Evolutionary conservation across 2,888 invertebrate species (phyloP), one percentile per base, ranked within the genome.

Genomic region (Brachyptera risi): DNA sequence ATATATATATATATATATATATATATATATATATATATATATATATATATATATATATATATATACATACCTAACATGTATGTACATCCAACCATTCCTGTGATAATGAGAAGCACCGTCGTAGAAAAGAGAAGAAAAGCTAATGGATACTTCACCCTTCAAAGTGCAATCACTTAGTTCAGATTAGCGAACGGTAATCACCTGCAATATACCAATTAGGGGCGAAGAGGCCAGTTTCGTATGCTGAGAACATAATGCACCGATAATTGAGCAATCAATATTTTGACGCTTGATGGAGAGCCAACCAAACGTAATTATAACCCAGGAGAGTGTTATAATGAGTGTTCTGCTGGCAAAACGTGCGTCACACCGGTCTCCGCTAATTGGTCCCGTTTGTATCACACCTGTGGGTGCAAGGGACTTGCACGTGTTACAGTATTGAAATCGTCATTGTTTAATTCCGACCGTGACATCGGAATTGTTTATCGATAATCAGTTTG

Each of bases 191-290:
- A 17, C 37, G 17, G 23, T 54, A 37, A 54, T 31, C 37, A 54
- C 37, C 54, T 35, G 35, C 54, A 54, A 35, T 47, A 42, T 51
- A 38, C 54, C 54, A 37, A 54, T 54, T 54, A 54, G 54, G n/a
- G 40, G 17, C 4, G 40, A 40, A 15, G 40, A 15, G 17, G 40
- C 9, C 9, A 40, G 40, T n/a, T 17, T 11, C 17, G 44, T 44
- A 31, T 7, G 31, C 11, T 7, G 31, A 31, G 11, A 31, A 31
- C 31, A 31, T 7, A 31, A 5, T 31, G 31, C n/a, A n/a, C n/a
- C n/a, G n/a, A n/a, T 31, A 31, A 31, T 31, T 31, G 31, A 11
- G 11, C 31, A 21, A 47, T 47, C 47, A 47, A 47, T 47, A 47
- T 47, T 47, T 47, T 17, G 47, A n/a, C 47, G 21, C 23, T 7